These are phyloP conservation scores for Zhuqinia jingwanae DNA, from an alignment of 2,888 invertebrate species.

Conservation along the genomic window DNA sequence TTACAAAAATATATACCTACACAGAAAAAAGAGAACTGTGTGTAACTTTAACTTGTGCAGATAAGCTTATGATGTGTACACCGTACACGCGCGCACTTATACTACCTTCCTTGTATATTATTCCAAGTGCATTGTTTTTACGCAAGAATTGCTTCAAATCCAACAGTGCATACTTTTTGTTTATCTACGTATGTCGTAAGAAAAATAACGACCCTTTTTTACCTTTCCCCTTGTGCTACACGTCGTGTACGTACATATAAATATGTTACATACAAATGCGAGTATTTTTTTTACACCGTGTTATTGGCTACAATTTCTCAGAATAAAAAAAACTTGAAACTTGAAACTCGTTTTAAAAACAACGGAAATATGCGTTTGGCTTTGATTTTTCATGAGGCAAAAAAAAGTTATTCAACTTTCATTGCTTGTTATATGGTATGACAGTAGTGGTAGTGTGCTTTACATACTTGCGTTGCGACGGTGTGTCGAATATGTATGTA, in stretches of 20 bases:
- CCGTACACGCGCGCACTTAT: neutral
- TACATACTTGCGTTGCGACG: too few relatives aligned
- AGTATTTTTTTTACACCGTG: constrained; percentile 37
- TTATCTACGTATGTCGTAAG: constrained; percentile 50
- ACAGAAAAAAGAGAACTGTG: constrained; percentile 9
- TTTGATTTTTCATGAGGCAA: constrained; percentile 54
- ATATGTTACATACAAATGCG: too few relatives aligned
- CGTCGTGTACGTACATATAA: neutral
- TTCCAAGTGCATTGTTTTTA: constrained; percentile 20
- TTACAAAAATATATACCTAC: too few relatives aligned
- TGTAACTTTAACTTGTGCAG: neutral
- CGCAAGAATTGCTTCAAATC: constrained; percentile 27
- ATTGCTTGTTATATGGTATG: constrained; percentile 26
- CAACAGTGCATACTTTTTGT: constrained; percentile 51
- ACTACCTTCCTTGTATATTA: neutral
- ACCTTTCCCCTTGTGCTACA: constrained; percentile 29
- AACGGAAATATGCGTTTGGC: constrained; percentile 56
- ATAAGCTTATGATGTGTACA: too few relatives aligned
- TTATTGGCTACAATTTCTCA: constrained; percentile 5
- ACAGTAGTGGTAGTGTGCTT: neutral
- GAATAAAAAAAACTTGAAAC: constrained; percentile 34
- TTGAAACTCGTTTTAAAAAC: constrained; percentile 61
- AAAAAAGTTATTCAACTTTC: constrained; percentile 56
- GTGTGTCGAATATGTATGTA: too few relatives aligned
- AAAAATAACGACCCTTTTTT: constrained; percentile 41